phyloP scores from a whole-genome alignment of 1,140 invertebrate species.

The Temnothorax nylanderi region DNA sequence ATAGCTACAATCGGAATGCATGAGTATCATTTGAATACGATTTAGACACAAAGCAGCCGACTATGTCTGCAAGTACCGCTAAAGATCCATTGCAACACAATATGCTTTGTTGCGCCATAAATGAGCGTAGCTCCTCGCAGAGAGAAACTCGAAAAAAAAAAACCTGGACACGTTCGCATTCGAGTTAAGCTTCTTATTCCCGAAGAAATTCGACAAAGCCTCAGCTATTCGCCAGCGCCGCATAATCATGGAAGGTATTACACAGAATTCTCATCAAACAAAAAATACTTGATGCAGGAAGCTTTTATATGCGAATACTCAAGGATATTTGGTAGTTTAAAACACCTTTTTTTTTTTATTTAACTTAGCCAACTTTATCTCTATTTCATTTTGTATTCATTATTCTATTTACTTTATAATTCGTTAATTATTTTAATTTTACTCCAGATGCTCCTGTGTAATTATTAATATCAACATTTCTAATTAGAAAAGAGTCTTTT shows the following conservation, averaged over 20 bases:
- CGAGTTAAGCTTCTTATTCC: slow-evolving; percentile 59
- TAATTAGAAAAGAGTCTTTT: neutral
- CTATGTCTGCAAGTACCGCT: slow-evolving; percentile 1
- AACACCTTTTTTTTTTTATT: neutral
- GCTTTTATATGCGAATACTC: neutral
- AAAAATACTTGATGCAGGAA: neutral
- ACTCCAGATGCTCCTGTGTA: neutral
- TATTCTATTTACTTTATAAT: neutral
- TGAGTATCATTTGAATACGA: slow-evolving; percentile 13
- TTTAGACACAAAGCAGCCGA: slow-evolving; percentile 20
- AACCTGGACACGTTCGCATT: slow-evolving; percentile 17
- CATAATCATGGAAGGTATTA: slow-evolving; percentile 30
- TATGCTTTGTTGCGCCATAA: slow-evolving; percentile 35
- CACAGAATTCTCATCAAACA: slow-evolving; percentile 2
- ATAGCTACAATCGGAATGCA: neutral
- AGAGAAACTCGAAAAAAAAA: slow-evolving; percentile 35
- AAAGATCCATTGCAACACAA: slow-evolving; percentile 43
- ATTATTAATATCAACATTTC: neutral
- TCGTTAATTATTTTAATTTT: slow-evolving; percentile 11
- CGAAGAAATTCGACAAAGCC: slow-evolving; percentile 52
- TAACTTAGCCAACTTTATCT: neutral
- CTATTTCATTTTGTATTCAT: neutral
- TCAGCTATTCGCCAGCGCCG: slow-evolving; percentile 14
- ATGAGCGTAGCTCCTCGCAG: neutral
- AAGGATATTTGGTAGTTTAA: neutral